Conservation (phyloP, 2,797 vertebrate species). For the Euphonia xanthogaster region DNA sequence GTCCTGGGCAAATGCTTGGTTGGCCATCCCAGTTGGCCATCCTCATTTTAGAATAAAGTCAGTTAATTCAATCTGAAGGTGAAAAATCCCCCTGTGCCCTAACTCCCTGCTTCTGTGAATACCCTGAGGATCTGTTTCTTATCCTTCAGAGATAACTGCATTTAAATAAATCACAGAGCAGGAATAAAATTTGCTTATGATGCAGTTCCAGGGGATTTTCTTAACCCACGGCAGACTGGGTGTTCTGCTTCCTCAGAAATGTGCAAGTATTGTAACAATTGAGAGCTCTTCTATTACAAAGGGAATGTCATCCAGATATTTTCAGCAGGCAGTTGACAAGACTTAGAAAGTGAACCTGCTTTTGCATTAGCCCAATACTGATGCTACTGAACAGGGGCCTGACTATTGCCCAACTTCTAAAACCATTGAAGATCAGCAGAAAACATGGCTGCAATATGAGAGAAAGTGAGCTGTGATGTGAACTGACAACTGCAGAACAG, state of each 20-base stretch:
- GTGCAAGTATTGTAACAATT: neutral
- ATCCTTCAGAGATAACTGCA: slow-evolving; percentile 22
- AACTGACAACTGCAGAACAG: neutral
- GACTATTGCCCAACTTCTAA: neutral
- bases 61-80: neutral
- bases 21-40: neutral
- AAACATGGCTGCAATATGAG: neutral
- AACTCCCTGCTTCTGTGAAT: neutral
- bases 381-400: neutral
- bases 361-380: neutral
- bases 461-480: neutral
- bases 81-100: slow-evolving; percentile 1
- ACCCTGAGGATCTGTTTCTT: neutral
- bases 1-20: neutral
- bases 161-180: slow-evolving; percentile 49
- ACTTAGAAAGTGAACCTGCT: neutral
- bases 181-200: slow-evolving; percentile 37
- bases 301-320: neutral
- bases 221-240: neutral
- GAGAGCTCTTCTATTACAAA: neutral
- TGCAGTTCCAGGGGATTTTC: slow-evolving; percentile 30
- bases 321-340: neutral
- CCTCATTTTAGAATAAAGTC: neutral
- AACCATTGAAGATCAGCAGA: neutral
- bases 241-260: neutral